Base-by-base conservation (phyloP, 2,888 invertebrate genomes). In the Drosophila ochracea region DNA sequence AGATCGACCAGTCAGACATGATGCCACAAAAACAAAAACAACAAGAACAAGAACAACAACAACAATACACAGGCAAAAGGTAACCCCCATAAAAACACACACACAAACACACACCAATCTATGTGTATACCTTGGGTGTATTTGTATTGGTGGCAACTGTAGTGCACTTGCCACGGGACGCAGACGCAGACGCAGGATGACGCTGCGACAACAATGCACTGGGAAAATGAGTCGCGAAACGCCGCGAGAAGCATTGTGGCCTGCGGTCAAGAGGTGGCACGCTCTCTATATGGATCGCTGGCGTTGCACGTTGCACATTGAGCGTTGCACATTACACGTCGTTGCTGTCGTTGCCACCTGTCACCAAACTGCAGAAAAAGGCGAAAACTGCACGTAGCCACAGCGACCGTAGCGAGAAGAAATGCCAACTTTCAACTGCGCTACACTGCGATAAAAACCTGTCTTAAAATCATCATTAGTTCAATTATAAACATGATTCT, bases 1-100 rank as follows among this genome's bases (percentile, higher is more conserved):
- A 82, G 73, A 87, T 84, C 87, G 84, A 81, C 83, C 80, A 76
- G 81, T 89, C 87, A 82, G 80, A 84, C 80, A 79, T 80, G 78
- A 78, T 85, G 85, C 83, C 72, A 80, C 80, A 84, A 75, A 35
- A 54, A 72, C 39, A n/a, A 39, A n/a, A 79, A 67, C 67, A 87
- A 71, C 68, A 68, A 83, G 62, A 76, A 73, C 57, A 63, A 58
- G 25, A 74, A 52, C 54, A 74, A n/a, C 60, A 28, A n/a, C 75
- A 50, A 50, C 50, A 21, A 41, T n/a, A 50, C 28, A 71, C 53
- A 47, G 57, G 37, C 69, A 66, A 81, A 78, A 87, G 89, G 89
- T 82, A 84, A 82, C 80, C 89, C 89, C 84, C 69, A 66, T 73
- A 86, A 60, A 33, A 55, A 53, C 47, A 81, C 43, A 59, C 47